Percentiles rank a stretch among this genome's conserved stretches.
Conservation (phyloP, 1,140 invertebrate species). For the Kradibia gibbosae region DNA sequence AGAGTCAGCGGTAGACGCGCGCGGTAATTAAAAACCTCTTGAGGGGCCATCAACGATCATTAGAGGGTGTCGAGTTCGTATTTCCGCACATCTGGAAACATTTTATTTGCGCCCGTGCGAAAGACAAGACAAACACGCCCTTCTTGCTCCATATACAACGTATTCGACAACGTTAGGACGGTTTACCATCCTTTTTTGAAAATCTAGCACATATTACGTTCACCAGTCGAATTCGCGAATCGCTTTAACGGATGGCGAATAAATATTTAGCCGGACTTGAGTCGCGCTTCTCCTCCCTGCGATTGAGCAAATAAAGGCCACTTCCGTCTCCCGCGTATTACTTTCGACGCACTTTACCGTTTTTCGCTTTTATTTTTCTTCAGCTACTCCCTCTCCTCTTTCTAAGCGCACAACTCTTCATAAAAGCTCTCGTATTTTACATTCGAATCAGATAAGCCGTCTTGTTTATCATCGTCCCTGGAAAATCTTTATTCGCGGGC, state of each 20-base stretch:
- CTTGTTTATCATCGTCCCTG: not conserved
- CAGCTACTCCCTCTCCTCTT: too few relatives aligned
- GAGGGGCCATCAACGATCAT: not conserved
- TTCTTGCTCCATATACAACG: too few relatives aligned
- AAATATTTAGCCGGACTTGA: not conserved
- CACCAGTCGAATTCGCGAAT: not conserved
- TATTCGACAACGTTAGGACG: too few relatives aligned
- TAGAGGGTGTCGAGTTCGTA: not conserved
- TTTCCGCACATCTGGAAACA: not conserved
- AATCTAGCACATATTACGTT: not conserved
- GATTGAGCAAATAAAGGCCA: not conserved
- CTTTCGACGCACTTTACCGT: too few relatives aligned
- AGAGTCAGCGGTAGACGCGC: not conserved
- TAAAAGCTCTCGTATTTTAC: too few relatives aligned
- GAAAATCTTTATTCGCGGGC: not conserved
- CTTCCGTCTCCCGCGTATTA: not conserved
- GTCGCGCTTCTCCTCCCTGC: not conserved
- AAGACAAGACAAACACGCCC: too few relatives aligned
- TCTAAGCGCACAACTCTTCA: too few relatives aligned
- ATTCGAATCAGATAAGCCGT: too few relatives aligned
- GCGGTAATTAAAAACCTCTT: slow-evolving; percentile 27
- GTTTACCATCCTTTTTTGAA: too few relatives aligned
- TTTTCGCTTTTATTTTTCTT: not conserved
- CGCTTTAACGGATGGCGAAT: slow-evolving; percentile 2
- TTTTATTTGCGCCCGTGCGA: too few relatives aligned